Evolutionary conservation across 2,113 vertebrate genomes (phyloP).

Genomic region (Sturnira hondurensis): DNA sequence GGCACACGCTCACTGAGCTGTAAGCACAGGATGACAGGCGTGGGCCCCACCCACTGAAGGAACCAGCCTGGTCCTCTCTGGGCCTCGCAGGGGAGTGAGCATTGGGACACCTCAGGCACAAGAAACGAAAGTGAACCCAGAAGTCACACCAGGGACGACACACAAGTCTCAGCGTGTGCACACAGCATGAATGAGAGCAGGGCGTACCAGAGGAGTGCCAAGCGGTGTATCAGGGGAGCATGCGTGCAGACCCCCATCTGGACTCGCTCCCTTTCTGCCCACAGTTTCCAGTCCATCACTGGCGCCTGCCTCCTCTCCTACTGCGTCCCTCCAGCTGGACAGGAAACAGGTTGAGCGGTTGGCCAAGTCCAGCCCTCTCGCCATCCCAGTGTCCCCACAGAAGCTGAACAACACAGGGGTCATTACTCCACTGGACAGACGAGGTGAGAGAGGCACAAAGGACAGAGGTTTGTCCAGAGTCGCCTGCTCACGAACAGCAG

Average conservation of each 20-base stretch:
- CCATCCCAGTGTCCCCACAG: not conserved
- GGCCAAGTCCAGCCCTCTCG: not conserved
- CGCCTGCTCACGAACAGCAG: not conserved
- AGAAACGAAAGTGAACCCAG: not conserved
- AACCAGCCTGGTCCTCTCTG: not conserved
- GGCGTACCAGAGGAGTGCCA: too few relatives aligned
- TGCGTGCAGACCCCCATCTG: accelerated
- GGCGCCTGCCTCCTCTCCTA: not conserved
- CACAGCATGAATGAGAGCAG: not conserved
- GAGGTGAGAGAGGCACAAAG: not conserved
- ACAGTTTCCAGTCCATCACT: not conserved
- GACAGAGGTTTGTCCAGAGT: not conserved
- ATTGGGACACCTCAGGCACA: not conserved
- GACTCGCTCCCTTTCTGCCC: not conserved
- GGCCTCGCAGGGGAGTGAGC: not conserved
- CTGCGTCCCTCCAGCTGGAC: not conserved
- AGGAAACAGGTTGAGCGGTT: not conserved
- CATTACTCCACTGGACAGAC: not conserved
- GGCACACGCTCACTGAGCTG: not conserved
- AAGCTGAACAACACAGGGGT: accelerated
- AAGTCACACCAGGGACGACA: not conserved
- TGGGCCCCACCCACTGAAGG: not conserved
- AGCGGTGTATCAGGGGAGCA: not conserved
- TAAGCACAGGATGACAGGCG: accelerated
- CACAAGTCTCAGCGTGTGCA: not conserved